Evolutionary conservation across 2,113 vertebrate genomes (phyloP).

Genomic region (Beaufortia kweichowensis): DNA sequence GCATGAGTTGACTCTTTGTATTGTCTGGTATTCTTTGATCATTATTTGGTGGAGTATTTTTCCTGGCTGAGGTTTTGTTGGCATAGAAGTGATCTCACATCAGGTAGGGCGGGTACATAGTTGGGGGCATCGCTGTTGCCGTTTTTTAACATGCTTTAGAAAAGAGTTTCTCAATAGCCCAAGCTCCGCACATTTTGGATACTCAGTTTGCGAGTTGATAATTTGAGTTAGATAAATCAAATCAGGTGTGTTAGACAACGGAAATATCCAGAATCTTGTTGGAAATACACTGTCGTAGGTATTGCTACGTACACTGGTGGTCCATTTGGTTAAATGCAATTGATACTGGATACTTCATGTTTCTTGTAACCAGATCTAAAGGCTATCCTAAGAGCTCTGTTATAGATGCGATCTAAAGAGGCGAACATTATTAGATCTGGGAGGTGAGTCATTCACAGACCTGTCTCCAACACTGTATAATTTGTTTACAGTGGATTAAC

Average conservation of each 20-base stretch:
- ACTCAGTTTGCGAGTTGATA: too few relatives aligned
- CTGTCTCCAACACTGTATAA: neutral
- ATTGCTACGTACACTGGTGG: neutral
- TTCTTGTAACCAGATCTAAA: too few relatives aligned
- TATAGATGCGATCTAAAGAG: neutral
- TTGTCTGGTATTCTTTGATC: conserved; percentile 30
- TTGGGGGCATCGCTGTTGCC: neutral
- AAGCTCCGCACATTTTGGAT: too few relatives aligned
- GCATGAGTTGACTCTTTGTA: neutral
- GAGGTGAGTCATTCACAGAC: neutral
- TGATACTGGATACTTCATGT: too few relatives aligned
- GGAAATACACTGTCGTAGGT: neutral
- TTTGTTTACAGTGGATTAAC: neutral
- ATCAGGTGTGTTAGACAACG: conserved; percentile 9
- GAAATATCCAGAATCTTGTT: neutral
- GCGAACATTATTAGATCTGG: neutral
- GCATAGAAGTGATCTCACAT: conserved; percentile 4
- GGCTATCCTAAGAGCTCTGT: too few relatives aligned
- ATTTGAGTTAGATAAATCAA: neutral
- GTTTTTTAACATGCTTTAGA: too few relatives aligned
- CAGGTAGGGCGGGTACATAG: neutral
- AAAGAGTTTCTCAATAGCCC: too few relatives aligned
- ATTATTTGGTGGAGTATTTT: conserved; percentile 19
- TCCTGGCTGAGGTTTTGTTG: conserved; percentile 4
- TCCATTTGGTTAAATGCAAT: neutral